Conservation (phyloP, 2,113 vertebrate genomes). For the Odontophorus gujanensis region DNA sequence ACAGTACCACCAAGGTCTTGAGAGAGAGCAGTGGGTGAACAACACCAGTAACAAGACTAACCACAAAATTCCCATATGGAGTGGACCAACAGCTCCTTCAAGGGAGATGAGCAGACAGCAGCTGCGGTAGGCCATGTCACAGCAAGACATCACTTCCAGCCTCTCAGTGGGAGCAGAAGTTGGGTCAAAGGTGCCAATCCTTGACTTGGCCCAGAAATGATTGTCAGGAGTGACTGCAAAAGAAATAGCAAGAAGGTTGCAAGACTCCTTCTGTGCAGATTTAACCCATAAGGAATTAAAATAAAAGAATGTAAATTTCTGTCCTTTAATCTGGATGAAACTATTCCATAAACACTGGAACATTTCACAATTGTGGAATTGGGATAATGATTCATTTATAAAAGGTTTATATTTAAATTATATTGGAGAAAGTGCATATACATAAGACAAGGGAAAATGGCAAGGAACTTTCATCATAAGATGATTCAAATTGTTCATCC, state of each 20-base stretch:
- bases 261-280: background rate
- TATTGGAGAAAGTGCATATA: background rate
- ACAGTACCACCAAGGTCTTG: rapidly evolving
- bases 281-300: background rate
- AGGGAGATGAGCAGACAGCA: background rate
- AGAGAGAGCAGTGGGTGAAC: rapidly evolving
- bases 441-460: background rate
- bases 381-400: background rate
- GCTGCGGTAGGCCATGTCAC: background rate
- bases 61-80: background rate
- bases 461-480: background rate
- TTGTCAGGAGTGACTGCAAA: background rate
- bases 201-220: background rate
- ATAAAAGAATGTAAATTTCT: conserved; percentile 16
- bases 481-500: background rate
- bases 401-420: background rate
- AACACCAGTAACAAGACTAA: background rate
- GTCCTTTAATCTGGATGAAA: background rate
- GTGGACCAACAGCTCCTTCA: rapidly evolving
- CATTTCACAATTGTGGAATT: background rate
- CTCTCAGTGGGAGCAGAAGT: rapidly evolving
- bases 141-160: background rate
- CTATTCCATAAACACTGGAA: background rate
- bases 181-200: background rate
- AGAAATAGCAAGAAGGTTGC: background rate